Evolutionary conservation across 2,888 invertebrate genomes (phyloP).

Genomic region (Sesia bembeciformis): DNA sequence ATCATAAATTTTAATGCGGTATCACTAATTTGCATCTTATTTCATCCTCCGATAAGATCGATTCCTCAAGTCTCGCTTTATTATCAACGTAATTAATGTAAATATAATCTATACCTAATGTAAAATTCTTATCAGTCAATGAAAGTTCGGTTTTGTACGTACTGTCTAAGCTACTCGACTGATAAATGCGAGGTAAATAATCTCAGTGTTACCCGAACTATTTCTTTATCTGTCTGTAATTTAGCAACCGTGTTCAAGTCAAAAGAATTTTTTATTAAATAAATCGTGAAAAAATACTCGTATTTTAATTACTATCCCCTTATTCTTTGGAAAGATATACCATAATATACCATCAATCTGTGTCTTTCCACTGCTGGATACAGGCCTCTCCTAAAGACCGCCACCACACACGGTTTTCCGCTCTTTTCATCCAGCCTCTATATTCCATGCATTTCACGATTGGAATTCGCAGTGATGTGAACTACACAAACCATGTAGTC

Average conservation of each 20-base stretch:
- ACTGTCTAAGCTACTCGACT: conserved; percentile 49
- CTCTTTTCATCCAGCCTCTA: too few relatives aligned
- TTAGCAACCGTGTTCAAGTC: conserved; percentile 75
- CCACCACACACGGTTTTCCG: too few relatives aligned
- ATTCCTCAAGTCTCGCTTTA: not conserved
- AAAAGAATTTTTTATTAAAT: conserved; percentile 73
- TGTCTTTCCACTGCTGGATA: too few relatives aligned
- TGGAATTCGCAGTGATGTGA: too few relatives aligned
- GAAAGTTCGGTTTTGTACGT: conserved; percentile 43
- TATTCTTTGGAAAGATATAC: too few relatives aligned
- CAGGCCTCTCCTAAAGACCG: too few relatives aligned
- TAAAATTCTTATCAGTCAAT: conserved; percentile 46
- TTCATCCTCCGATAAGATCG: too few relatives aligned
- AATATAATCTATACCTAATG: conserved; percentile 21
- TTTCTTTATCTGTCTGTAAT: conserved; percentile 68
- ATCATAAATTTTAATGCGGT: too few relatives aligned
- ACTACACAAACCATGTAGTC: too few relatives aligned
- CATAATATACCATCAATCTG: too few relatives aligned
- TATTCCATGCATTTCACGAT: too few relatives aligned
- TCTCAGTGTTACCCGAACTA: conserved; percentile 58
- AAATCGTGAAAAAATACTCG: conserved; percentile 26
- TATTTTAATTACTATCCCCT: not conserved
- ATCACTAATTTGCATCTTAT: conserved; percentile 17
- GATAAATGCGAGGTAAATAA: conserved; percentile 48
- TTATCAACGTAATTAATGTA: conserved; percentile 16